Evolutionary conservation across 2,888 invertebrate species (phyloP), one percentile per base, ranked within the genome.

Genomic region (Chaetogeoica ovagalla): DNA sequence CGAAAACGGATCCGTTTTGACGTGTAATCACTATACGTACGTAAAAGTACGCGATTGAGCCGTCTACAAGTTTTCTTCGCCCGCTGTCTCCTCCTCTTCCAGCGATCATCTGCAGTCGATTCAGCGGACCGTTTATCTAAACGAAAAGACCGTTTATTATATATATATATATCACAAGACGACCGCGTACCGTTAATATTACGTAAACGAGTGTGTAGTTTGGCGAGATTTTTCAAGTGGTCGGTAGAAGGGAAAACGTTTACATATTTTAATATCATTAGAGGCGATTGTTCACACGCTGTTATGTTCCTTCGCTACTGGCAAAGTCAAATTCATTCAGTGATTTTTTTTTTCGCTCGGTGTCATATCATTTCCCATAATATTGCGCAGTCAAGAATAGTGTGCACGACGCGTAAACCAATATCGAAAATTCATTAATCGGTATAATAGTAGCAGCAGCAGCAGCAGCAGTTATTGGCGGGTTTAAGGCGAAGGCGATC

Each of bases 1-100:
- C 59, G 75, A 76, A 76, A 76, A 68, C 75, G 75, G 75, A 68
- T 68, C 75, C 68, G 75, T 68, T 76, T 65, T 57, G 57, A 75
- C 57, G 57, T 75, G 23, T 68, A 66, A 75, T 75, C 66, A n/a
- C 66, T 39, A 75, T 59, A 75, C 57, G 48, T 76, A n/a, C n/a
- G n/a, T n/a, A n/a, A n/a, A 68, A 30, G 30, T 30, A 30, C 30
- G 30, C 59, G 75, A 76, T 76, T 76, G 75, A 76, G 75, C 43
- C 59, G 66, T 76, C 75, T 57, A n/a, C 43, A 30, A 9, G 57
- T 55, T 66, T 66, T 75, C 19, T 59, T 59, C 19, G 5, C 8
- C 23, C 13, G 57, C 13, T 39, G 8, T 13, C 48, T 13, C 23
- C 21, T 43, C 55, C 17, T 65, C 73, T 37, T 39, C 55, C 39